Evolutionary conservation across 2,113 vertebrate genomes (phyloP).

Genomic region (Eleginops maclovinus): DNA sequence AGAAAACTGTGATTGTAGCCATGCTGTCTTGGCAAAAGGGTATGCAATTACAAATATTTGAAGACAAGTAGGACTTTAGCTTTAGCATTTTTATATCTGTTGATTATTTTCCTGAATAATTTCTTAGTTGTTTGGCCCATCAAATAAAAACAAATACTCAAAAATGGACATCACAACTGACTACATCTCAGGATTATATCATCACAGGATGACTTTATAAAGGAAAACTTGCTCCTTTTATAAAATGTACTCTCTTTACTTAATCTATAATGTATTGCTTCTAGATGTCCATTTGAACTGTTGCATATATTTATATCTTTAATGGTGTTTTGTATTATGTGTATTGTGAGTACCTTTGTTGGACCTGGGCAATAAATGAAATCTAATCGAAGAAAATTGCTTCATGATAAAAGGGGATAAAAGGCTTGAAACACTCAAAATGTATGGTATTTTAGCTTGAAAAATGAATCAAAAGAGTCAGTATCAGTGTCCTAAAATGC

Average conservation of each 20-base stretch:
- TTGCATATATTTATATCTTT: too few species aligned
- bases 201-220: too few species aligned
- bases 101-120: background rate
- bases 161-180: background rate
- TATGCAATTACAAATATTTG: background rate
- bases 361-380: too few species aligned
- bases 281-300: too few species aligned
- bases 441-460: background rate
- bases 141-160: background rate
- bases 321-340: too few species aligned
- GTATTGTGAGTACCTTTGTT: too few species aligned
- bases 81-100: background rate
- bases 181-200: too few species aligned
- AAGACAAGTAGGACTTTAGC: background rate
- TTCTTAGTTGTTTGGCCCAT: background rate
- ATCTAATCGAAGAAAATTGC: too few species aligned
- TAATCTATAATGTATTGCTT: too few species aligned
- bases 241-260: too few species aligned
- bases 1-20: background rate
- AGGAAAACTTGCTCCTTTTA: too few species aligned
- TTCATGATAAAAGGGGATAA: background rate
- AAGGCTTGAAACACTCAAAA: background rate
- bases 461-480: background rate
- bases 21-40: background rate
- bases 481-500: too few species aligned